Conservation (phyloP, 2,797 vertebrate genomes). For the Synanceia verrucosa region DNA sequence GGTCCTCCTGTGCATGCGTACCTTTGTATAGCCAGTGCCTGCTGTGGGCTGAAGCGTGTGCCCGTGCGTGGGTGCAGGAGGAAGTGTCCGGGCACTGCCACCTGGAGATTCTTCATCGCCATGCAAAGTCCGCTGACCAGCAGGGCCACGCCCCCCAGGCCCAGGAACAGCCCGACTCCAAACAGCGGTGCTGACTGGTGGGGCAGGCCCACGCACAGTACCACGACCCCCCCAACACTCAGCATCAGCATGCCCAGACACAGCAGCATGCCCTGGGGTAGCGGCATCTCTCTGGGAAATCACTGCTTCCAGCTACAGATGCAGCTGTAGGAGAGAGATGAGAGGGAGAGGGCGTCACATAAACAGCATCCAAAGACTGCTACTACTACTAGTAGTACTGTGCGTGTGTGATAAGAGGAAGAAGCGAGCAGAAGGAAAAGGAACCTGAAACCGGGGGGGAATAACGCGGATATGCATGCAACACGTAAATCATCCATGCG, state of each 20-base stretch:
- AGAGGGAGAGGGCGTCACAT: neutral
- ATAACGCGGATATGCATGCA: conserved; percentile 27
- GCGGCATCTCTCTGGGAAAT: conserved; percentile 65
- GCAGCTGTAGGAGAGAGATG: neutral
- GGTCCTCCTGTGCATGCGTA: conserved; percentile 31
- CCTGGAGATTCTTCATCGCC: conserved; percentile 80
- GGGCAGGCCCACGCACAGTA: conserved; percentile 35
- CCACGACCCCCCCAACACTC: conserved; percentile 63
- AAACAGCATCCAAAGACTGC: neutral
- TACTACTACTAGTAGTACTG: neutral
- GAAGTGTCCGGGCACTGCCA: conserved; percentile 81
- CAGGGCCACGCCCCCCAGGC: conserved; percentile 69
- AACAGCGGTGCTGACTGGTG: conserved; percentile 22
- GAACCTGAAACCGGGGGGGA: neutral
- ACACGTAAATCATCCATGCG: conserved; percentile 35
- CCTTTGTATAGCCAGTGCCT: conserved; percentile 84
- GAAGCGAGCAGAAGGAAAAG: neutral
- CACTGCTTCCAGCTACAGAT: conserved; percentile 19
- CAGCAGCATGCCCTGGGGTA: conserved; percentile 67
- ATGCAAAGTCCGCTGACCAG: conserved; percentile 73
- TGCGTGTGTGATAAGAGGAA: neutral
- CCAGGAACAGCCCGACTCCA: conserved; percentile 55
- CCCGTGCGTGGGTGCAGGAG: conserved; percentile 83
- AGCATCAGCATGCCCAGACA: conserved; percentile 77
- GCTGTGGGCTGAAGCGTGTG: conserved; percentile 82